These are phyloP conservation scores for Protodeltote pygarga DNA, from an alignment of 2,888 invertebrate species.

Conservation along the genomic window DNA sequence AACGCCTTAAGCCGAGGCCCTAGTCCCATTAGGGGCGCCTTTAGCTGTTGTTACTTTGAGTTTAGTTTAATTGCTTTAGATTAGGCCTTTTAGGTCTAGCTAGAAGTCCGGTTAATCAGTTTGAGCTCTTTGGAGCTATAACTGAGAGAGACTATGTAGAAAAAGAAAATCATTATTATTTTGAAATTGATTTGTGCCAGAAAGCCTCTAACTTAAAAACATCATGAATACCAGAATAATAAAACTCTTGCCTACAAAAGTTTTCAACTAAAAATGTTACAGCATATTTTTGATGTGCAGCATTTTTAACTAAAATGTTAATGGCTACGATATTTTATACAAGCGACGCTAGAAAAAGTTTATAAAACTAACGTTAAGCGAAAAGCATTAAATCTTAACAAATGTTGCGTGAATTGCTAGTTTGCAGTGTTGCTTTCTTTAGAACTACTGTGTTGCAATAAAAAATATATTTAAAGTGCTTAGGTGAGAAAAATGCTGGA, in stretches of 20 bases:
- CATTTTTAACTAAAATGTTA: not conserved
- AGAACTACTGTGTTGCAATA: not conserved
- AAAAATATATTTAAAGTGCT: not conserved
- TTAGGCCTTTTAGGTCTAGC: no score
- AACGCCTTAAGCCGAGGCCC: no score
- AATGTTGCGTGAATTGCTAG: conserved; percentile 14
- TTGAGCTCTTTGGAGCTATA: no score
- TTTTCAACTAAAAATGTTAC: not conserved
- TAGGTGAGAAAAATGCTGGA: no score
- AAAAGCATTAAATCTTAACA: conserved; percentile 20
- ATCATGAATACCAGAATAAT: not conserved
- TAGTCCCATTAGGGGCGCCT: no score
- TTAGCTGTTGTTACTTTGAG: no score
- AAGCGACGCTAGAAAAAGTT: not conserved
- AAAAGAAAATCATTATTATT: not conserved
- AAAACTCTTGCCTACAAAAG: not conserved
- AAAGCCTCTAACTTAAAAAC: not conserved
- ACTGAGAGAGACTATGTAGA: not conserved
- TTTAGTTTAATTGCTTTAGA: no score
- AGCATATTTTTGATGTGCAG: not conserved
- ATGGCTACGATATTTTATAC: conserved; percentile 17
- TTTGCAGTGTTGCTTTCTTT: conserved; percentile 6
- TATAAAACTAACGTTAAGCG: conserved; percentile 3
- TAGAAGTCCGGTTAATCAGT: no score
- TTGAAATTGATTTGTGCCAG: not conserved